These are phyloP conservation scores for Actinopyga echinites DNA, from an alignment of 53 echinoderm and acorn worm species.

Conservation along the genomic window DNA sequence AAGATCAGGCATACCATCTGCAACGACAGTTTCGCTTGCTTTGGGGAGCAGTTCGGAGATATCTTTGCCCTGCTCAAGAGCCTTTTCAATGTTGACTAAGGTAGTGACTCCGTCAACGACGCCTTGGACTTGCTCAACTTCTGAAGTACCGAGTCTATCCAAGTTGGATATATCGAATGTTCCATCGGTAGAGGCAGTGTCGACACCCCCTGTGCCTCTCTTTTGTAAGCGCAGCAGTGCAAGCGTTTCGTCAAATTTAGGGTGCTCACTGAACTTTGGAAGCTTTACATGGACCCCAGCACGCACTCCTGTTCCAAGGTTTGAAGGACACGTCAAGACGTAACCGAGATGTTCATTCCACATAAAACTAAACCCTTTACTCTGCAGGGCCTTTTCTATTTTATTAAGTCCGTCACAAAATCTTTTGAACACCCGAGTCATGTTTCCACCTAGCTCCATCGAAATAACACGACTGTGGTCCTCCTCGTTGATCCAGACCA, in stretches of 20 bases:
- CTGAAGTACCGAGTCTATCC: slow-evolving; percentile 65
- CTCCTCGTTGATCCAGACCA: slow-evolving; percentile 97
- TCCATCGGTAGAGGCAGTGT: slow-evolving; percentile 68
- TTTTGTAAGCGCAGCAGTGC: slow-evolving; percentile 68
- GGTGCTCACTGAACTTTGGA: slow-evolving; percentile 63
- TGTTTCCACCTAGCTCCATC: slow-evolving; percentile 81
- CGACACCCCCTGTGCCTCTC: slow-evolving; percentile 72
- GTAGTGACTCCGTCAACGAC: slow-evolving; percentile 78
- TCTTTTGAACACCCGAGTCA: slow-evolving; percentile 68
- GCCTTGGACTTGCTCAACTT: slow-evolving; percentile 74
- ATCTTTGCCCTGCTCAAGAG: slow-evolving; percentile 65
- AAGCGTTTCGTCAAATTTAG: slow-evolving; percentile 60
- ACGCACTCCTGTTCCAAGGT: slow-evolving; percentile 81
- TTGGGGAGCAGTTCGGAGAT: slow-evolving; percentile 69
- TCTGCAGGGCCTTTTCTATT: slow-evolving; percentile 60
- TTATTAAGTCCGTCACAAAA: slow-evolving; percentile 79
- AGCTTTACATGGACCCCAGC: slow-evolving; percentile 82
- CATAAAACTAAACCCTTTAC: slow-evolving; percentile 67
- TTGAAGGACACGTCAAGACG: slow-evolving; percentile 81
- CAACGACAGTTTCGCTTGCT: slow-evolving; percentile 49
- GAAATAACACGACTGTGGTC: slow-evolving; percentile 89
- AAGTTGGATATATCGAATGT: slow-evolving; percentile 70
- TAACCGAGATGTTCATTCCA: slow-evolving; percentile 90
- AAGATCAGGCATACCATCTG: slow-evolving; percentile 79
- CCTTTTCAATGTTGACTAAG: slow-evolving; percentile 78